These are phyloP conservation scores for Boleophthalmus pectinirostris DNA, from an alignment of 2,113 vertebrate species.

Conservation along the genomic window DNA sequence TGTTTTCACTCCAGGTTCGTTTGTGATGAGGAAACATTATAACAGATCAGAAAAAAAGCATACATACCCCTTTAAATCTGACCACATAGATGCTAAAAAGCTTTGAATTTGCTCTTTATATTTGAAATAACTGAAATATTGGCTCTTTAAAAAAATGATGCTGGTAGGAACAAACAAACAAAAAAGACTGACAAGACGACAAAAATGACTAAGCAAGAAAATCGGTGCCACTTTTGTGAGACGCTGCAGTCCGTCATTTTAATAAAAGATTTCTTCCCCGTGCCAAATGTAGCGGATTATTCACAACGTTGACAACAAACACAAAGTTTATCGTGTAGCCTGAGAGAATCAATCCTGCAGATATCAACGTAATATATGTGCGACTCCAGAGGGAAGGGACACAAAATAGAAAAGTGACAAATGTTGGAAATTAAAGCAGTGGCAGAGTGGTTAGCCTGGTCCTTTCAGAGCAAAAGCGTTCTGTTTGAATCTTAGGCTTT, in stretches of 20 bases:
- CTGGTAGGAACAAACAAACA: neutral
- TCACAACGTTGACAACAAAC: neutral
- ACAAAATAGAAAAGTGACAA: neutral
- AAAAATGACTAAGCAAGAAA: slow-evolving; percentile 13
- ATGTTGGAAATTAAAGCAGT: neutral
- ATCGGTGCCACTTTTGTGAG: slow-evolving; percentile 1
- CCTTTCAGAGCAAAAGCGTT: no score
- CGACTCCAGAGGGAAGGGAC: neutral
- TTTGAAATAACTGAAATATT: slow-evolving; percentile 16
- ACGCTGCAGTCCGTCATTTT: neutral
- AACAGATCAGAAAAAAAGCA: no score
- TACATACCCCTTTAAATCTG: slow-evolving; percentile 1
- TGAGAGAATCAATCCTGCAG: neutral
- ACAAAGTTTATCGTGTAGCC: neutral
- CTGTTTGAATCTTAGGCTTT: no score
- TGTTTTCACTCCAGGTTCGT: no score
- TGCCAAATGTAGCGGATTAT: slow-evolving; percentile 3
- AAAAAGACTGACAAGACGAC: slow-evolving; percentile 4
- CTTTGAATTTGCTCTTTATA: slow-evolving; percentile 8
- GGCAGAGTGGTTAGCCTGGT: no score
- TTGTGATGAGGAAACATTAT: no score
- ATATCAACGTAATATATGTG: neutral
- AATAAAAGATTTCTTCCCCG: neutral
- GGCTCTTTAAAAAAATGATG: neutral
- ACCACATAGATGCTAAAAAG: slow-evolving; percentile 6